Base-by-base conservation (phyloP, 2,888 invertebrate species). In the Mythimna vitellina region DNA sequence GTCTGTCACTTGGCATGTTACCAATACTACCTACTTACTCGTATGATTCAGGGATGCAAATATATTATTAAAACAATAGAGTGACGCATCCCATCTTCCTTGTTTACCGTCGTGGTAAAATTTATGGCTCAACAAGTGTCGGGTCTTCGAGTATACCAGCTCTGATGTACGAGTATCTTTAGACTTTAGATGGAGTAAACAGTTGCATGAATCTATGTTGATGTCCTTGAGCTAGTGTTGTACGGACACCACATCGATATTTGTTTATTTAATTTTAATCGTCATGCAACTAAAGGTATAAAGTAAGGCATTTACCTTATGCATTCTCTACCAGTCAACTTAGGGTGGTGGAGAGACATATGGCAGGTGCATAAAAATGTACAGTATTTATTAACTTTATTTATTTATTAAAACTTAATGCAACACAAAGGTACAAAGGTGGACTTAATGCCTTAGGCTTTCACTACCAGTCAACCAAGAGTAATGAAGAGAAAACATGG, bases 31-130 rank as follows among this genome's bases (percentile, higher is more conserved):
- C 63, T 51, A 63, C 46, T 57, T 57, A 65, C 56, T 38, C n/a
- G 58, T 29, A 85, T 89, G 89, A 90, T 84, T 89, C 88, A 89
- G 83, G 81, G 83, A 80, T 76, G 82, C 73, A 73, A 69, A 78
- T 87, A 87, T 88, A 89, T 88, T 87, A 89, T 89, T 88, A 87
- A 78, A 91, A 93, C 92, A 92, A 92, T 92, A 86, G 76, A 56
- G 72, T 91, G 90, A 92, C 91, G 90, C 93, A 92, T 88, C 86
- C 29, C 20, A 25, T 75, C 88, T 91, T 91, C 89, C 91, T 88
- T 90, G 92, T 92, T 91, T 90, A 90, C 87, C 78, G 84, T 84
- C 81, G 76, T 46, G 83, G 76, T 71, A 81, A 82, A 86, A 89
- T 91, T 90, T 92, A 92, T 89, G 87, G 89, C 88, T 89, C 89